These are phyloP conservation scores for Kradibia gibbosae DNA, from an alignment of 1,140 invertebrate species.

Conservation along the genomic window DNA sequence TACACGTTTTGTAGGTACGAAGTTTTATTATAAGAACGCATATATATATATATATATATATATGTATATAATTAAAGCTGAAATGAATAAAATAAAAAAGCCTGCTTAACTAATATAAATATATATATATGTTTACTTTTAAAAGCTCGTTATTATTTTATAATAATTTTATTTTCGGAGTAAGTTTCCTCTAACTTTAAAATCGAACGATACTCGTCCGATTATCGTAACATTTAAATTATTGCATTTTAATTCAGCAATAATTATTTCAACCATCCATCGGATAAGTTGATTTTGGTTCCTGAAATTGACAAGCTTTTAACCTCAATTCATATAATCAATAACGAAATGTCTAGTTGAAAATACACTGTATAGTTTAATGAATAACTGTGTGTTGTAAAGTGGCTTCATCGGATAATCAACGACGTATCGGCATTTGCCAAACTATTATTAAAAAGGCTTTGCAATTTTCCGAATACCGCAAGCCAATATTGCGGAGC, in stretches of 20 bases:
- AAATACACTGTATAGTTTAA: constrained; percentile 41
- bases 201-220: background rate
- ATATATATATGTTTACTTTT: background rate
- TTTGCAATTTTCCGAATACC: background rate
- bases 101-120: no score
- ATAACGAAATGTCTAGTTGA: constrained; percentile 2
- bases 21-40: no score
- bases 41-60: no score
- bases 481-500: background rate
- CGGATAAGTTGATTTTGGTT: constrained; percentile 6
- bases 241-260: background rate
- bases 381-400: background rate
- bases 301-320: constrained; percentile 41
- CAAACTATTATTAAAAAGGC: background rate
- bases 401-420: constrained; percentile 14
- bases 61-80: no score
- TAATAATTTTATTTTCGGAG: background rate
- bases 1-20: no score
- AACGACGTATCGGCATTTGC: background rate
- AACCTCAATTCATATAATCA: constrained; percentile 18
- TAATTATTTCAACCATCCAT: no score
- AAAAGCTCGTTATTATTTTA: background rate
- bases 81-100: no score
- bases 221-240: background rate
- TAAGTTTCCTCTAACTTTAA: background rate